Conservation (phyloP, 2,797 vertebrate species). For the Hipposideros larvatus region DNA sequence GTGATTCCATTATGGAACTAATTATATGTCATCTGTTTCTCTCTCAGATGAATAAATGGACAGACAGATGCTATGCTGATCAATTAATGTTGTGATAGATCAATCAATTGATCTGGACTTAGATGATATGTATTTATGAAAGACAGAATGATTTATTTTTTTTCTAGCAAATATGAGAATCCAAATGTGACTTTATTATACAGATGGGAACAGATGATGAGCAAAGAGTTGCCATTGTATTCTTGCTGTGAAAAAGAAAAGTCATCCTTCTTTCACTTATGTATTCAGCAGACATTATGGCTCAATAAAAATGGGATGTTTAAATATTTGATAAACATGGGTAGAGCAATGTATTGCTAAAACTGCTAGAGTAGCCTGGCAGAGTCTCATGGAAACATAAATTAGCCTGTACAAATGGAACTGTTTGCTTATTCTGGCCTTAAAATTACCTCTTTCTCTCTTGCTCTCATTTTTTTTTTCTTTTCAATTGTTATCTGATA, state of each 20-base stretch:
- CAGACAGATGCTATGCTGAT: conserved; percentile 66
- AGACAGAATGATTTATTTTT: conserved; percentile 73
- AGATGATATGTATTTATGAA: conserved; percentile 72
- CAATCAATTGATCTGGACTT: conserved; percentile 81
- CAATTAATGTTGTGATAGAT: conserved; percentile 80
- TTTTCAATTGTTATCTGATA: conserved; percentile 8
- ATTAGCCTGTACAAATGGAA: conserved; percentile 73
- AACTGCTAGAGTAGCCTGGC: conserved; percentile 61
- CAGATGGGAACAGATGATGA: conserved; percentile 50
- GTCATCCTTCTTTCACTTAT: conserved; percentile 70
- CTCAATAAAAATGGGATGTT: conserved; percentile 69
- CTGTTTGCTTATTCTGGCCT: conserved; percentile 55
- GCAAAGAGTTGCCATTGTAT: conserved; percentile 56
- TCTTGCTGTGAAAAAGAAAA: conserved; percentile 22
- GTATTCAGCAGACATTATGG: conserved; percentile 71
- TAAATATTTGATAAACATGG: conserved; percentile 81
- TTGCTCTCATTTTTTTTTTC: conserved; percentile 50
- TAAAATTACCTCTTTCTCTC: conserved; percentile 67
- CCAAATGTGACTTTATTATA: conserved; percentile 59
- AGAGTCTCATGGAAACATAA: conserved; percentile 65
- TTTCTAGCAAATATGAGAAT: conserved; percentile 60
- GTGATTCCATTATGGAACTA: conserved; percentile 73
- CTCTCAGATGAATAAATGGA: conserved; percentile 73
- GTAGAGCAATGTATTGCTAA: conserved; percentile 56
- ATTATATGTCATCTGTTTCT: conserved; percentile 74